Evolutionary conservation across 2,113 vertebrate genomes (phyloP).

Genomic region (Ivindomyrus marchei): DNA sequence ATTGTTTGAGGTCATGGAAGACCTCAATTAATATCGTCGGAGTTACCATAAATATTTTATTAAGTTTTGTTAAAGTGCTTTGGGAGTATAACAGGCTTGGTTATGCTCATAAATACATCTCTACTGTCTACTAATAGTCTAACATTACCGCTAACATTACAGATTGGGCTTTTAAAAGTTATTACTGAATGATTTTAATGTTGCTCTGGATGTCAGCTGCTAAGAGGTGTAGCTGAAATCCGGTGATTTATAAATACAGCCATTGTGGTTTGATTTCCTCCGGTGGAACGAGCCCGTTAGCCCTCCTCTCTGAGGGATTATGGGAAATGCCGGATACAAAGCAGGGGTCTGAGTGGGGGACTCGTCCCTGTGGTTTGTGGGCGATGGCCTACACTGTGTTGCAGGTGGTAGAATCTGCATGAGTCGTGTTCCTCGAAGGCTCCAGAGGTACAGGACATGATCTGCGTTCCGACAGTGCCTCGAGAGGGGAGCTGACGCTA

Average conservation of each 20-base stretch:
- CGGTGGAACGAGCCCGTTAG: neutral
- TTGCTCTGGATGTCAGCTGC: neutral
- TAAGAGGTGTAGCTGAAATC: neutral
- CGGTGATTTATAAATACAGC: neutral
- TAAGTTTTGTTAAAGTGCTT: neutral
- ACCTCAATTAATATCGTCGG: neutral
- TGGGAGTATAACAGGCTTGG: neutral
- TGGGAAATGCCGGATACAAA: neutral
- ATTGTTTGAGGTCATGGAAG: neutral
- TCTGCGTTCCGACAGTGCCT: neutral
- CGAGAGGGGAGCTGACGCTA: neutral
- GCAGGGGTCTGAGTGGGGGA: neutral
- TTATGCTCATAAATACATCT: neutral
- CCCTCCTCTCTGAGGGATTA: neutral
- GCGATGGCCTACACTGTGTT: neutral
- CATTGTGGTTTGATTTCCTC: neutral
- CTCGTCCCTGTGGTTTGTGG: neutral
- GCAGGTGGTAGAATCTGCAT: neutral
- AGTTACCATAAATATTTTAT: neutral
- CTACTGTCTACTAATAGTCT: neutral
- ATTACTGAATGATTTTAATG: neutral
- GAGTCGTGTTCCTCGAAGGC: neutral
- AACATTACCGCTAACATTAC: neutral
- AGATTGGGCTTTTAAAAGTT: neutral
- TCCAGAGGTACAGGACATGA: neutral